Evolutionary conservation across 2,797 vertebrate genomes (phyloP).

Genomic region (Crenichthys baileyi): DNA sequence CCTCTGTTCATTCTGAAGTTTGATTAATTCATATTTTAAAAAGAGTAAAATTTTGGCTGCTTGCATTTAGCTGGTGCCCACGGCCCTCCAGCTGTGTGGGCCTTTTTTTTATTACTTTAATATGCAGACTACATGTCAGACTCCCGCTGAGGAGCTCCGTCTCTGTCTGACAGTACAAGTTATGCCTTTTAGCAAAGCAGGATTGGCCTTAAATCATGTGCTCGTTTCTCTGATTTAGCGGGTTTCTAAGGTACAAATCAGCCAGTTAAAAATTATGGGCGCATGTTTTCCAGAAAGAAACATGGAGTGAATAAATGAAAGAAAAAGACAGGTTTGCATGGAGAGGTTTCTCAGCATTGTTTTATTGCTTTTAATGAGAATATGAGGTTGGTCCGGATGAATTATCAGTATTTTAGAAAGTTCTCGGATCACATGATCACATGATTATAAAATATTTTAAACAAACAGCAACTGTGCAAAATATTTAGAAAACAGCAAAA

Average conservation of each 20-base stretch:
- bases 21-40: constrained; percentile 11
- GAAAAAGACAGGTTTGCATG: background rate
- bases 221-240: constrained; percentile 25
- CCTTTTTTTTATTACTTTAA: constrained; percentile 19
- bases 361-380: constrained; percentile 1
- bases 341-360: background rate
- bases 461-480: background rate
- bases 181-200: constrained; percentile 9
- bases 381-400: background rate
- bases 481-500: background rate
- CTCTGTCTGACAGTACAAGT: constrained; percentile 27
- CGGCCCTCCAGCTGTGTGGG: constrained; percentile 34
- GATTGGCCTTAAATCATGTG: constrained; percentile 17
- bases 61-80: background rate
- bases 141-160: constrained; percentile 41
- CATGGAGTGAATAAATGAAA: background rate
- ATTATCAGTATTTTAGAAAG: background rate
- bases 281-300: background rate
- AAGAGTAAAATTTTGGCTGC: constrained; percentile 8
- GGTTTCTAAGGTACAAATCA: constrained; percentile 4
- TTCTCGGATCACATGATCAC: background rate
- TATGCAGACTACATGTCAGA: constrained; percentile 27
- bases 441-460: background rate
- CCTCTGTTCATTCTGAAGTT: constrained; percentile 2
- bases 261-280: background rate